Base-by-base conservation (phyloP, 1,140 invertebrate genomes). In the Harpegnathos saltator region DNA sequence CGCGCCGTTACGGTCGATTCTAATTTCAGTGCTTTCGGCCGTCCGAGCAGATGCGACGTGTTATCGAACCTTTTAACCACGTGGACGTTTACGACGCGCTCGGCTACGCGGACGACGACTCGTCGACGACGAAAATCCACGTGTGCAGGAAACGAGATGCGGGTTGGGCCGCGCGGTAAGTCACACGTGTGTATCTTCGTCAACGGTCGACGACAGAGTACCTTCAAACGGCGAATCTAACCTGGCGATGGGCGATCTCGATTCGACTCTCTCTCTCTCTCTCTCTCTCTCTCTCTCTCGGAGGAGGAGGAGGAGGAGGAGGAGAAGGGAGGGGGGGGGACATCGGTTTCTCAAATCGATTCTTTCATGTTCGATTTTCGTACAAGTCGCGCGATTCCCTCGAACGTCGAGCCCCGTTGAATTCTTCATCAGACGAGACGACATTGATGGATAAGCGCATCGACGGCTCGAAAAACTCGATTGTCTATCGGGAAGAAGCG, bases 111-210 rank as follows among this genome's bases (percentile, higher is more conserved):
- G 33, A 3, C 33, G 81, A 69, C 75, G 80, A 22, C 65, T 61
- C 63, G 87, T 80, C 63, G 54, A n/a, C 63, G 29, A 54, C 66
- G 77, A 68, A 85, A 78, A 91, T 91, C 90, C 91, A 93, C 91
- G 92, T 93, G 92, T 85, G 86, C 92, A 91, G 92, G 92, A 93
- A 92, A 86, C 90, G 84, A 69, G 90, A 93, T 93, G 92, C 92
- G 92, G 92, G 92, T 83, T 44, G 11, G 85, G 88, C 82, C 75
- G 29, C 19, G 54, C 48, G n/a, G 12, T 7, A n/a, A 50, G 84
- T 88, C 86, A 87, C 91, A 91, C 91, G 90, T 91, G 89, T 65
- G 63, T 85, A 65, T 85, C 66, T 62, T 29, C 56, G 56, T 81
- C 50, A 77, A 87, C 84, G 58, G 80, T 24, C 85, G 81, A 71